These are phyloP conservation scores for Ennomos erosarius DNA, from an alignment of 2,888 invertebrate species.

Conservation along the genomic window DNA sequence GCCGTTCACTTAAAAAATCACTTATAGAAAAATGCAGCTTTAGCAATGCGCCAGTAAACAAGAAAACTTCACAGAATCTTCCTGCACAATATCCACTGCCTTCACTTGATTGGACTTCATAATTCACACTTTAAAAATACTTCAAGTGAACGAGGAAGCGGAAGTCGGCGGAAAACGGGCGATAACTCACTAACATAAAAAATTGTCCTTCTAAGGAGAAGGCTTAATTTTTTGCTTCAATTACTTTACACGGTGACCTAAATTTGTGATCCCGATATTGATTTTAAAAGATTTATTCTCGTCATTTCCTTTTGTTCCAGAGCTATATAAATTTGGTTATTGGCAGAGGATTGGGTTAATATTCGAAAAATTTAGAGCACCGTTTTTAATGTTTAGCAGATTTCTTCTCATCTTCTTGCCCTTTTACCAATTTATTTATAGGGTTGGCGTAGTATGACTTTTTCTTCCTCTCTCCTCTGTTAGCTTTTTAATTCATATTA, in stretches of 20 bases:
- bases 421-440: too few species aligned
- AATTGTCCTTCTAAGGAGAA: conserved; percentile 37
- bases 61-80: background rate
- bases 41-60: conserved; percentile 6
- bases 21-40: background rate
- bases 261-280: conserved; percentile 30
- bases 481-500: too few species aligned
- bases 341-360: too few species aligned
- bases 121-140: conserved; percentile 25
- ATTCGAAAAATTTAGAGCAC: too few species aligned
- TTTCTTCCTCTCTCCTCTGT: too few species aligned
- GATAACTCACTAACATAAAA: conserved; percentile 29
- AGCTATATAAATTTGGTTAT: too few species aligned
- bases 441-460: too few species aligned
- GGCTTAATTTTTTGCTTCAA: conserved; percentile 37
- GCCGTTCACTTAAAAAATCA: too few species aligned
- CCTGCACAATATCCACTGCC: conserved; percentile 5
- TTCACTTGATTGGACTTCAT: conserved; percentile 19
- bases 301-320: conserved; percentile 10
- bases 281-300: conserved; percentile 21
- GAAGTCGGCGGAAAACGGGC: conserved; percentile 3
- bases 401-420: too few species aligned
- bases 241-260: conserved; percentile 35
- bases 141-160: conserved; percentile 15
- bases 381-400: too few species aligned